Percentiles rank a stretch among this genome's conserved stretches.
These are phyloP conservation scores for Gryllus longicercus DNA, from an alignment of 2,888 invertebrate genomes.

Conservation along the genomic window DNA sequence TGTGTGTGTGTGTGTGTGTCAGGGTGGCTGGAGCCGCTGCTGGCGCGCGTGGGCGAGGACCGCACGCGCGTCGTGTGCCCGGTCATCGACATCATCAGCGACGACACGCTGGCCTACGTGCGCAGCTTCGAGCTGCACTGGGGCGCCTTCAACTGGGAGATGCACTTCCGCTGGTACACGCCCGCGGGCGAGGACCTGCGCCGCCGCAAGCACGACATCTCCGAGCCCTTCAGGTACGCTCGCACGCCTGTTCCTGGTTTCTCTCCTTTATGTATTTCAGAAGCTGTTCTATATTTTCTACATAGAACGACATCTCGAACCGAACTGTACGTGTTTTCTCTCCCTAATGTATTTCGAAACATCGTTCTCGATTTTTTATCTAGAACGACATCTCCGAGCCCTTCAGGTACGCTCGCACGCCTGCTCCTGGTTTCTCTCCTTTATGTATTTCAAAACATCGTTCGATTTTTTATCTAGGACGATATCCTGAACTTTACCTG, in stretches of 20 bases:
- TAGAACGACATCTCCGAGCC: too few relatives aligned
- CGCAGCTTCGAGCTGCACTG: conserved; percentile 94
- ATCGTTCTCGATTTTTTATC: too few relatives aligned
- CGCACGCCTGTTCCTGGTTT: not conserved
- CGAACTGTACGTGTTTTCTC: too few relatives aligned
- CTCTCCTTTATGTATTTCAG: not conserved
- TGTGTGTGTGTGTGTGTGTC: conserved; percentile 34
- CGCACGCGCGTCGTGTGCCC: conserved; percentile 70
- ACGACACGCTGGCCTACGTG: conserved; percentile 92
- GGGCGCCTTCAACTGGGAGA: conserved; percentile 97
- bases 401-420: conserved; percentile 42
- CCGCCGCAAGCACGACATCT: conserved; percentile 59
- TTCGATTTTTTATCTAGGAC: too few relatives aligned
- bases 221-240: conserved; percentile 57
- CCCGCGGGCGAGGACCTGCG: conserved; percentile 64
- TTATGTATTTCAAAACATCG: too few relatives aligned
- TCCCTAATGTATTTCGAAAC: too few relatives aligned
- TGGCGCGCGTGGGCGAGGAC: conserved; percentile 62
- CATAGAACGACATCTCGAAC: too few relatives aligned
- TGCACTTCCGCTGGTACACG: conserved; percentile 87
- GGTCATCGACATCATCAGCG: conserved; percentile 90
- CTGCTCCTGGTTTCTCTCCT: not conserved
- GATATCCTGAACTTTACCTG: not conserved
- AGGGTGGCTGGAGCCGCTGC: conserved; percentile 75
- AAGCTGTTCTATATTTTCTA: too few relatives aligned